Conservation (phyloP, 1,140 invertebrate genomes). For the Drosophila fuyamai region DNA sequence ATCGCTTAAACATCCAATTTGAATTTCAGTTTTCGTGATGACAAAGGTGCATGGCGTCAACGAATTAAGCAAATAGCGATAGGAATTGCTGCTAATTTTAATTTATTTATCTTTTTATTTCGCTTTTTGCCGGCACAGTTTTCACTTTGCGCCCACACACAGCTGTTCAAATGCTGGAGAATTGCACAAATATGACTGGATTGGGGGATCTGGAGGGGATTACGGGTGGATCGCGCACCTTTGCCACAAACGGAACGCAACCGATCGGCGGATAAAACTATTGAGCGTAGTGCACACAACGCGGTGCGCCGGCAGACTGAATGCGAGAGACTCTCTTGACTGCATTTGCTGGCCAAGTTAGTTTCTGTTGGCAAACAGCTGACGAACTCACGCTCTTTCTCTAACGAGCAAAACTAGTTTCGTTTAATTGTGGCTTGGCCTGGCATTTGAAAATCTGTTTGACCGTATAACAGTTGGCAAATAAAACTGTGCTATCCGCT, state of each 20-base stretch:
- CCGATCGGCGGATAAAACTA: constrained; percentile 57
- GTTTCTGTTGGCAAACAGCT: constrained; percentile 63
- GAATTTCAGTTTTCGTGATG: constrained; percentile 40
- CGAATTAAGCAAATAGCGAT: constrained; percentile 73
- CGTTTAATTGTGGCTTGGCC: constrained; percentile 26
- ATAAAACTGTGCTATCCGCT: constrained; percentile 52
- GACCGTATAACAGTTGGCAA: constrained; percentile 50
- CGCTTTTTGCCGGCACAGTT: constrained; percentile 39
- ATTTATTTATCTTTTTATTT: constrained; percentile 13
- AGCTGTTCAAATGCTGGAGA: constrained; percentile 63
- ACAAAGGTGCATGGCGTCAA: constrained; percentile 66
- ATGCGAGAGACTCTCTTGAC: constrained; percentile 13
- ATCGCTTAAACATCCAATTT: constrained; percentile 47
- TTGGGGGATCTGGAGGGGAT: not conserved
- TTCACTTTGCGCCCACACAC: constrained; percentile 38
- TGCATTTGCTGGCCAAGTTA: constrained; percentile 67
- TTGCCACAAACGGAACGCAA: constrained; percentile 29
- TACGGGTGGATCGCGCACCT: constrained; percentile 8
- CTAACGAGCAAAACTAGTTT: constrained; percentile 73
- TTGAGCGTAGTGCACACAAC: constrained; percentile 68
- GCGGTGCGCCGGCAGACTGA: constrained; percentile 77
- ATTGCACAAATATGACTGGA: constrained; percentile 36
- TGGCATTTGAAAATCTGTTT: constrained; percentile 57
- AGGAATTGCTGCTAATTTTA: constrained; percentile 41
- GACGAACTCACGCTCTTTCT: constrained; percentile 36